Evolutionary conservation across 2,113 vertebrate species (phyloP), one percentile per base, ranked within the genome.

Genomic region (Tylochromis polylepis): DNA sequence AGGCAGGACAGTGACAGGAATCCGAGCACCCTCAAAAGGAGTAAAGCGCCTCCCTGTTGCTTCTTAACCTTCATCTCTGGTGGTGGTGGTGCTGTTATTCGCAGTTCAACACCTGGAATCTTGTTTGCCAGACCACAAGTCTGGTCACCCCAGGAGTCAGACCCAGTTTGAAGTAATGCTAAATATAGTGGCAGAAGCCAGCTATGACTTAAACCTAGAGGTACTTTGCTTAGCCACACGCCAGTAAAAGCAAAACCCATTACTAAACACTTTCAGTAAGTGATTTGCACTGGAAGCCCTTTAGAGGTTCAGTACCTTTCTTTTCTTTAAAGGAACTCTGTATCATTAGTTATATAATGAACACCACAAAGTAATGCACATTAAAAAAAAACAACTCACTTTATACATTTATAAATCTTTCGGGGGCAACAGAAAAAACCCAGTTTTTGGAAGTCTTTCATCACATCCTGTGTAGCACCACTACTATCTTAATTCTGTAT

Each of bases 121-220:
- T 51, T 0, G 11, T n/a, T 27, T 62, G 1, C 67, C 58, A 43
- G 29, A 84, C 86, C 58, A 81, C 75, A 58, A 55, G 41, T 41
- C 3, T 49, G 57, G 53, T 79, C 5, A 16, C 2, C n/a, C 77
- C 34, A 18, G 59, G 34, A 56, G 24, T 20, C 43, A 77, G 5
- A 31, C 77, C 31, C 86, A 62, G 22, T 79, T 72, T 86, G 8
- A 86, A 82, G 24, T 70, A 60, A 57, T 6, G 12, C 46, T 55
- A 43, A n/a, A 16, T 84, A 56, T 24, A 24, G 79, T 16, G 24
- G 20, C 38, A 51, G 12, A 70, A 10, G 11, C 22, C 41, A 36
- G 62, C 49, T 36, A 56, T 83, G 83, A 87, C 55, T 79, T 91
- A 56, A 75, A 85, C 31, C 5, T 8, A 79, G 55, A 83, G 79